These are phyloP conservation scores for Margaritifera margaritifera DNA, from an alignment of 2,888 invertebrate species.

Conservation along the genomic window DNA sequence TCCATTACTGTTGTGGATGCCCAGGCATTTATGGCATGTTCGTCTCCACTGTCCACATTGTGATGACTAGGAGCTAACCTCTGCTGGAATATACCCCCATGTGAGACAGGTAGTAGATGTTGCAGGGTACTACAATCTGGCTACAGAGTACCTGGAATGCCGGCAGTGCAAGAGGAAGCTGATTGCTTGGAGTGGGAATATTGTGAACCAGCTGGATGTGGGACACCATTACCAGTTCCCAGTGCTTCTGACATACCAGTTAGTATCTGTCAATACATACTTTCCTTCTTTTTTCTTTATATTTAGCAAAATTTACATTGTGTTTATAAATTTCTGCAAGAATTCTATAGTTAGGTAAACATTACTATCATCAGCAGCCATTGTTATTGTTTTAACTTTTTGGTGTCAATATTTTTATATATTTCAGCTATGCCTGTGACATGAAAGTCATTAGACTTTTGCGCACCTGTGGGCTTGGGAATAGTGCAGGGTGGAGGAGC, in stretches of 20 bases:
- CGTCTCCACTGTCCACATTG: conserved; percentile 14
- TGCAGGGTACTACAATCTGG: conserved; percentile 25
- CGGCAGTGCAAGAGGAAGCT: conserved; percentile 10
- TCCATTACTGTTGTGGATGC: conserved; percentile 32
- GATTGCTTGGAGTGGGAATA: conserved; percentile 19
- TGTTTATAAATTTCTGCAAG: no score
- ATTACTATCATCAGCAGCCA: neutral
- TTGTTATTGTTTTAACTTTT: neutral
- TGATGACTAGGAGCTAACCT: conserved; percentile 13
- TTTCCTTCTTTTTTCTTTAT: neutral
- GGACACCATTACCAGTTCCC: conserved; percentile 33
- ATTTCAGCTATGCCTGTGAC: conserved; percentile 35
- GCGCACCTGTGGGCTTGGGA: conserved; percentile 34
- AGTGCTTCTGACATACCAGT: conserved; percentile 28
- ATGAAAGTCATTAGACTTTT: conserved; percentile 30
- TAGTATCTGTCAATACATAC: conserved; percentile 3
- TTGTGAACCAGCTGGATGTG: conserved; percentile 34
- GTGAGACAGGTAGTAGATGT: conserved; percentile 34
- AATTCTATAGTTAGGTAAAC: no score
- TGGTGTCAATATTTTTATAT: neutral
- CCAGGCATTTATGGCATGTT: conserved; percentile 18
- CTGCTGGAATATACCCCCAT: conserved; percentile 22
- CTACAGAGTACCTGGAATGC: conserved; percentile 30
- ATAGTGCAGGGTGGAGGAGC: conserved; percentile 39
- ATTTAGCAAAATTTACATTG: no score